Evolutionary conservation across 1,140 invertebrate genomes (phyloP), one percentile per base, ranked within the genome.

Genomic region (Saccostrea cuccullata): DNA sequence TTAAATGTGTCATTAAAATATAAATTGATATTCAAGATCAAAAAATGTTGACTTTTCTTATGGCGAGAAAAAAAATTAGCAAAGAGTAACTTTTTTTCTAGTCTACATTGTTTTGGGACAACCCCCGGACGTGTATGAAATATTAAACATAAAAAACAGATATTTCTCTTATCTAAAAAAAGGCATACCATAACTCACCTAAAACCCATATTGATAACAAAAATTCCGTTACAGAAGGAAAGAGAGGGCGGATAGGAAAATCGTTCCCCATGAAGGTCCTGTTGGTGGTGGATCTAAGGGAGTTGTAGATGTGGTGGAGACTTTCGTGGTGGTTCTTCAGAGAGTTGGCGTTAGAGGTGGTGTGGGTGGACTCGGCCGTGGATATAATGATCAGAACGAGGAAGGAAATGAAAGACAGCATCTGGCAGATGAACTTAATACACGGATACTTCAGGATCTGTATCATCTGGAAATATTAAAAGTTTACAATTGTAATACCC

Each of bases 331-430:
- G n/a, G 0, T 58, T 77, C n/a, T 26, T 77, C 67, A 89, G 55
- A 26, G 87, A 82, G n/a, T 56, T 83, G 23, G 87, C 23, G 30
- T 89, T 90, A 30, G 91, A 90, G n/a, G 91, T 87, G 13, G 88
- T 89, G n/a, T 88, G 17, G 5, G 92, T 92, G 15, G 92, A 90
- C 73, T 94, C 92, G 0, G 90, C 87, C 0, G 93, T 93, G 17
- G 92, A 92, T 0, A 94, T 91, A 84, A 97, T 96, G 60, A 97
- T 95, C 60, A 97, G 92, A 0, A 95, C 90, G 0, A 97, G 95
- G 92, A 97, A 97, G 17, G 96, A 91, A 5, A 96, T 73, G 89
- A 97, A 97, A 56, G 96, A 96, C 5, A 96, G 94, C 3, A 96
- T 94, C 73, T 96, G 96, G 47, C 91, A 91, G 13, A 94, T 87